phyloP scores from a whole-genome alignment of 53 echinoderm and acorn worm genomes.

The Pentamera pediparva region DNA sequence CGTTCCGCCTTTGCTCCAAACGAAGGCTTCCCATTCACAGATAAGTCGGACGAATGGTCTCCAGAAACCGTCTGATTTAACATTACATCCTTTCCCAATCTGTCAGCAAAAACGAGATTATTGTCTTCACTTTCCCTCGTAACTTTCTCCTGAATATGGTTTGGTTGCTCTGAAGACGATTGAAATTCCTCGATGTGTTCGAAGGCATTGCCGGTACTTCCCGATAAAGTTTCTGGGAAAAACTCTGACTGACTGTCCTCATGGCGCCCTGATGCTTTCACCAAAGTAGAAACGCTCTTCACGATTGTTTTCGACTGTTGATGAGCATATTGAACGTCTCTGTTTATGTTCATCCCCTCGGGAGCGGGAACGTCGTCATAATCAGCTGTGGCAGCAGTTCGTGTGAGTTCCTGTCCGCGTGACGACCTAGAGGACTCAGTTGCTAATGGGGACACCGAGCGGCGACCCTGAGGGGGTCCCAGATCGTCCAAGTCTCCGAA shows the following conservation, averaged over 20 bases:
- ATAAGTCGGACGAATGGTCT: conserved; percentile 46
- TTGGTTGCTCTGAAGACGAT: background rate
- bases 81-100: conserved; percentile 42
- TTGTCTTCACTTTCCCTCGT: background rate
- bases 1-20: conserved; percentile 35
- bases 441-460: background rate
- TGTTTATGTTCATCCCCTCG: conserved; percentile 7
- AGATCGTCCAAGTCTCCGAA: no score
- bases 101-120: conserved; percentile 26
- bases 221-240: background rate
- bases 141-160: background rate
- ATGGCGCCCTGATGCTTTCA: background rate
- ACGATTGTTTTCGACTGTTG: background rate
- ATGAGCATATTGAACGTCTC: background rate
- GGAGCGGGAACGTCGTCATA: no score
- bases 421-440: background rate
- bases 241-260: background rate
- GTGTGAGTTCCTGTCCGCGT: background rate
- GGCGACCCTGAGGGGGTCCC: no score
- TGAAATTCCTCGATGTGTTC: no score
- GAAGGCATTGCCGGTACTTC: no score
- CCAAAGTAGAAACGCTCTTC: background rate
- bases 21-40: conserved; percentile 48
- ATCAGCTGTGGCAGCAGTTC: no score
- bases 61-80: conserved; percentile 20